A percentile compares a stretch with the other conserved stretches of the same genome.
phyloP scores from a whole-genome alignment of 1,140 invertebrate genomes.

The Sycophila sp. region DNA sequence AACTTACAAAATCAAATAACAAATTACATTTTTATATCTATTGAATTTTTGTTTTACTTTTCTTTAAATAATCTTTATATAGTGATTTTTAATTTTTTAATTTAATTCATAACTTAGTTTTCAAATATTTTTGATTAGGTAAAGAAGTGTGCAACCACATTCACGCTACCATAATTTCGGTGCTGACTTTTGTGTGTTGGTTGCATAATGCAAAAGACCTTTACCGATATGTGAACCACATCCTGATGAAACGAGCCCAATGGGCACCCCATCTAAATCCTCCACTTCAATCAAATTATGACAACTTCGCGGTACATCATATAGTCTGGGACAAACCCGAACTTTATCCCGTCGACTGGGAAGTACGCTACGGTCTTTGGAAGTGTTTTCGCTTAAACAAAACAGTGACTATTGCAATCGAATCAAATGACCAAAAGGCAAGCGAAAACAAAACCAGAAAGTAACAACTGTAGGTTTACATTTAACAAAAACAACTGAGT shows the following conservation, averaged over 20 bases:
- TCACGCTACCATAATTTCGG: conserved; percentile 68
- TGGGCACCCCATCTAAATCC: conserved; percentile 73
- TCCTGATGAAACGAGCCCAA: conserved; percentile 67
- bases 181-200: conserved; percentile 71
- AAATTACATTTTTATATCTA: too few relatives aligned
- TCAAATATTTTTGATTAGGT: conserved; percentile 37
- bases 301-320: conserved; percentile 67
- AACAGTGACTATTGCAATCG: too few relatives aligned
- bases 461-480: too few relatives aligned
- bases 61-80: too few relatives aligned
- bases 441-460: too few relatives aligned
- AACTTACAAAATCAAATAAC: not conserved
- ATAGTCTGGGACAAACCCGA: conserved; percentile 71
- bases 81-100: not conserved
- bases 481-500: too few relatives aligned
- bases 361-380: conserved; percentile 71
- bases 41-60: too few relatives aligned
- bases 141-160: conserved; percentile 62
- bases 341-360: conserved; percentile 72
- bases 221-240: conserved; percentile 68
- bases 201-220: conserved; percentile 68
- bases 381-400: conserved; percentile 64
- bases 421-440: not conserved
- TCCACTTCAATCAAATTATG: conserved; percentile 66
- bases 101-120: too few relatives aligned